Conservation (phyloP, 2,797 vertebrate species). For the Gallinago stenura region DNA sequence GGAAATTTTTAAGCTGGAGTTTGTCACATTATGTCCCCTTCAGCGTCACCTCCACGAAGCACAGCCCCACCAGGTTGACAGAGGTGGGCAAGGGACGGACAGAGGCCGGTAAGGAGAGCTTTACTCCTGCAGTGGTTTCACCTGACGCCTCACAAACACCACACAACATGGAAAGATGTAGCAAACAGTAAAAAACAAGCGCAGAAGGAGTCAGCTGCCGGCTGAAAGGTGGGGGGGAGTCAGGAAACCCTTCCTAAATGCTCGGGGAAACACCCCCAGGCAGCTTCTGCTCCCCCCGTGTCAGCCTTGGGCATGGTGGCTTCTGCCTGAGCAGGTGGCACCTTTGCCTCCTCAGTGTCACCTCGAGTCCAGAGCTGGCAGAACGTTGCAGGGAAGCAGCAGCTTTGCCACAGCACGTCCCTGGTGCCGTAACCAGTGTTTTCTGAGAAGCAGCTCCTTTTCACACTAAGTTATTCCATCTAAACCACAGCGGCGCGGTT, state of each 20-base stretch:
- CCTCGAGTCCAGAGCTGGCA: neutral
- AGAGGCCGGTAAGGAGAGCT: neutral
- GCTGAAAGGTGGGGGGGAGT: neutral
- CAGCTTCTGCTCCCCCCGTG: rapidly evolving
- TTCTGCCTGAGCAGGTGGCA: neutral
- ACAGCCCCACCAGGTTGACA: neutral
- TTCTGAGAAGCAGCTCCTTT: neutral
- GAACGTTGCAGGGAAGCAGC: rapidly evolving
- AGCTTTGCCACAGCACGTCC: neutral
- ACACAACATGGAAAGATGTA: rapidly evolving
- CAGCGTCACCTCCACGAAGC: neutral
- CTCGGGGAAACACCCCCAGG: neutral
- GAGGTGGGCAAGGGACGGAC: neutral
- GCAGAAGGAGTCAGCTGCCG: neutral
- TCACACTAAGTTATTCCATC: neutral
- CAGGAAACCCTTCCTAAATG: neutral
- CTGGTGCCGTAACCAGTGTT: neutral
- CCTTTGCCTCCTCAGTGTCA: rapidly evolving
- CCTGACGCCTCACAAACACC: neutral
- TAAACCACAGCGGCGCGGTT: neutral
- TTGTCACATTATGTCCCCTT: neutral
- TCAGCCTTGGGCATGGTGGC: neutral
- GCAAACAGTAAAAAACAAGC: neutral
- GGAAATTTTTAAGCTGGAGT: neutral
- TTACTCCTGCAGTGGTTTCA: neutral